Base-by-base conservation (phyloP, 1,140 invertebrate genomes). In the Diprion similis region DNA sequence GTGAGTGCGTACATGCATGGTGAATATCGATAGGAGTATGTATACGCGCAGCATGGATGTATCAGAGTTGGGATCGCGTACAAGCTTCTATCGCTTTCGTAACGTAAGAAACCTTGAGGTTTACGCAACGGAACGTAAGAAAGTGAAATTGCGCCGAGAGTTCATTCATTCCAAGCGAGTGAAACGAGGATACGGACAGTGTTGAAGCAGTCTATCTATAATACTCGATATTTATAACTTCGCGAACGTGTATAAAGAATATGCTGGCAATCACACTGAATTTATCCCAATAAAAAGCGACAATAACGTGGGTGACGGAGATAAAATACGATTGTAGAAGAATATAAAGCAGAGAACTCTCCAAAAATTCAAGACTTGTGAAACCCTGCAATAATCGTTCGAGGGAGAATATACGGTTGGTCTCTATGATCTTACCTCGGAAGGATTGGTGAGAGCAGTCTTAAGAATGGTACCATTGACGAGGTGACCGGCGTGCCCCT, bases 381-480 rank as follows among this genome's bases (percentile, higher is more conserved):
- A 59, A 59, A 17, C 11, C 11, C 51, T 59, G 51, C 51, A 59
- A 4, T 15, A 59, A 59, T 10, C 51, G 0, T 13, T 59, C 11
- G 4, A 59, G n/a, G 11, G 51, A 59, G 6, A 17, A 59, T 15
- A 59, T 59, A 3, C 11, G 11, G n/a, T 4, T 15, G n/a, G n/a
- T 59, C 24, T 37, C 6, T 37, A 37, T 6, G 18, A 37, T 85
- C 87, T 89, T 78, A 92, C 91, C 91, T 97, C 96, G 85, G 95
- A 96, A 76, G 96, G 96, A 88, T 97, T 97, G 74, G 96, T 97
- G 78, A 98, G 91, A 66, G 96, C 96, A 84, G 96, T 96, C 90
- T 97, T 97, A 76, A 98, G 91, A 82, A 98, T 98, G 81, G 95
- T 96, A 75, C 96, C 96, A 84, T 95, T 96, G 79, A 95, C 93